Percentiles rank a stretch among this genome's conserved stretches.
phyloP scores from a whole-genome alignment of 2,797 vertebrate species.

The Geotrypetes seraphini region DNA sequence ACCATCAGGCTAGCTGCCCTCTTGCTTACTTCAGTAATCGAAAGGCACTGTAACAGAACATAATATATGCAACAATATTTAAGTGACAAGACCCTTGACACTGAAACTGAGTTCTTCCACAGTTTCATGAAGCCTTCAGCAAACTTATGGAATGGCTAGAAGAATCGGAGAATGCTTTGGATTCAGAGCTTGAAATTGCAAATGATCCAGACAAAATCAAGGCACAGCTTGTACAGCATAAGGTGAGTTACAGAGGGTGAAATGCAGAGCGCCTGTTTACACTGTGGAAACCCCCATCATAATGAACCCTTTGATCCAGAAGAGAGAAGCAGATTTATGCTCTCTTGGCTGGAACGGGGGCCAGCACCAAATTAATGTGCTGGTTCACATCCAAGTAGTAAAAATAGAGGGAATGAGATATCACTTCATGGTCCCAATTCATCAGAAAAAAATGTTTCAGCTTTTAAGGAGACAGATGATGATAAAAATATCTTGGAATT shows the following conservation, averaged over 20 bases:
- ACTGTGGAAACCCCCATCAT: not conserved
- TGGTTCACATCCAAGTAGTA: not conserved
- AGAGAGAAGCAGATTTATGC: not conserved
- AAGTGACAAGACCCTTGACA: no score
- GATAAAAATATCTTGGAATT: no score
- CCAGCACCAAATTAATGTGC: not conserved
- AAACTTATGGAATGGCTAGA: slow-evolving; percentile 96
- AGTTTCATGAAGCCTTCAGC: slow-evolving; percentile 95
- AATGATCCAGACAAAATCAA: slow-evolving; percentile 97
- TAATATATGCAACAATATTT: no score
- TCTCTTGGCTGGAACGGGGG: not conserved
- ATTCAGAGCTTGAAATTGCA: slow-evolving; percentile 92
- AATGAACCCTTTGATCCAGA: not conserved
- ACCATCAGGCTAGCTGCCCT: no score
- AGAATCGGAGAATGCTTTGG: slow-evolving; percentile 83
- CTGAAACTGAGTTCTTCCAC: slow-evolving; percentile 8
- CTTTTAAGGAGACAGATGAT: not conserved
- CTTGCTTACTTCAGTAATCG: no score
- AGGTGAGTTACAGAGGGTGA: slow-evolving; percentile 59
- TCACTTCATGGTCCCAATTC: not conserved
- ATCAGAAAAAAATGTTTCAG: not conserved
- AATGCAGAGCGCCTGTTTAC: not conserved
- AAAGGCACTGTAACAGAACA: no score
- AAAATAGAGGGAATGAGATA: not conserved
- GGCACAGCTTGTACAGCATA: slow-evolving; percentile 83